phyloP scores from a whole-genome alignment of 2,113 vertebrate species.

The Nibea albiflora region DNA sequence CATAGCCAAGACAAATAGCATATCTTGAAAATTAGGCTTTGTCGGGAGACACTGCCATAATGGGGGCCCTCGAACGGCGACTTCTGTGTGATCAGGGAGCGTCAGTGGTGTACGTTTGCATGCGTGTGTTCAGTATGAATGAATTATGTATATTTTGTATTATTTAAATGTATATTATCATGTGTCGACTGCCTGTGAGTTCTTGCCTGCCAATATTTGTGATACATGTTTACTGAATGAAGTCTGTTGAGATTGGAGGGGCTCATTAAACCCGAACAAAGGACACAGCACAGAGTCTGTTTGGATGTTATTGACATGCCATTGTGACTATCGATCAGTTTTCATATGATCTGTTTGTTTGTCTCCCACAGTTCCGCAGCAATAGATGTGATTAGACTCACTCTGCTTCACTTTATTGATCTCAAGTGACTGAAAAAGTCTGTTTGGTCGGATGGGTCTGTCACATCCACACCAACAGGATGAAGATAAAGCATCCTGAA shows the following conservation, averaged over 20 bases:
- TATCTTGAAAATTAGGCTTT: slow-evolving; percentile 17
- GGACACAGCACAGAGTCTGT: slow-evolving; percentile 32
- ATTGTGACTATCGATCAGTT: slow-evolving; percentile 32
- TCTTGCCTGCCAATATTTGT: slow-evolving; percentile 82
- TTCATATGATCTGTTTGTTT: slow-evolving; percentile 40
- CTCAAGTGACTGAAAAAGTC: slow-evolving; percentile 44
- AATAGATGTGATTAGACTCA: slow-evolving; percentile 39
- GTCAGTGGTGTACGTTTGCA: slow-evolving; percentile 30
- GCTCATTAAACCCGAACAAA: slow-evolving; percentile 79
- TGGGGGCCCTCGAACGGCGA: neutral
- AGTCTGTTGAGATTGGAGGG: slow-evolving; percentile 46
- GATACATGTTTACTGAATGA: slow-evolving; percentile 68
- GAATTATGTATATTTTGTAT: slow-evolving; percentile 67
- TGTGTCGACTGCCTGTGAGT: slow-evolving; percentile 77
- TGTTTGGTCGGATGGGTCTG: slow-evolving; percentile 22
- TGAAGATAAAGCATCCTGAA: slow-evolving; percentile 30
- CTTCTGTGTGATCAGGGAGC: slow-evolving; percentile 35
- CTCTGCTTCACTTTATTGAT: slow-evolving; percentile 54
- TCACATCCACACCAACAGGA: slow-evolving; percentile 23
- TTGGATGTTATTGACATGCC: slow-evolving; percentile 44
- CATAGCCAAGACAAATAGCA: slow-evolving; percentile 9
- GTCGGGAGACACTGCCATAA: slow-evolving; percentile 44
- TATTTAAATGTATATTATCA: slow-evolving; percentile 71
- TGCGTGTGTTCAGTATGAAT: slow-evolving; percentile 46
- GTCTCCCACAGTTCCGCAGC: slow-evolving; percentile 4